These are phyloP conservation scores for Amphiprion ocellaris DNA, from an alignment of 2,113 vertebrate species.

Conservation along the genomic window DNA sequence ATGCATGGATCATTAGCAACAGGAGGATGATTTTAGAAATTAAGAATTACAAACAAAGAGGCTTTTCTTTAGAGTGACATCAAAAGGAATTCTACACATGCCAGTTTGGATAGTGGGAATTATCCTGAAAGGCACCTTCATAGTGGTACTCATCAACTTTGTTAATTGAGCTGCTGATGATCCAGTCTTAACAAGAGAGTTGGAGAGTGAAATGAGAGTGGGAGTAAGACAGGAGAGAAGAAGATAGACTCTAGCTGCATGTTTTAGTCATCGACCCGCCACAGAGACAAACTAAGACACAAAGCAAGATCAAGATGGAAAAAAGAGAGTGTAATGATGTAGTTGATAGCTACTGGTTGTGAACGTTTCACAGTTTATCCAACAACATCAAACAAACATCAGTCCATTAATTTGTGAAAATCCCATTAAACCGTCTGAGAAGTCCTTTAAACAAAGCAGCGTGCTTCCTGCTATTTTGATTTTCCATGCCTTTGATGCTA, in stretches of 20 bases:
- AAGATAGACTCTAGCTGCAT: slow-evolving; percentile 2
- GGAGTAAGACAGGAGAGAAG: slow-evolving; percentile 1
- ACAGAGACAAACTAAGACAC: slow-evolving; percentile 10
- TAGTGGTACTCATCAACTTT: slow-evolving; percentile 25
- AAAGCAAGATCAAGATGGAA: slow-evolving; percentile 23
- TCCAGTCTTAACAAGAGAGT: slow-evolving; percentile 31
- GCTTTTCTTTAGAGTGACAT: slow-evolving; percentile 51
- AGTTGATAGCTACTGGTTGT: slow-evolving; percentile 57
- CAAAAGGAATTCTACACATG: slow-evolving; percentile 24
- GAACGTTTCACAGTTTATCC: slow-evolving; percentile 48
- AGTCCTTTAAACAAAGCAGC: slow-evolving; percentile 46
- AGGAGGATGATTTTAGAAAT: slow-evolving; percentile 47
- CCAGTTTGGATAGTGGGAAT: neutral
- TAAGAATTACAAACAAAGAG: slow-evolving; percentile 49
- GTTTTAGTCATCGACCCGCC: slow-evolving; percentile 31
- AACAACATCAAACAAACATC: slow-evolving; percentile 71
- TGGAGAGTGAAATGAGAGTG: slow-evolving; percentile 24
- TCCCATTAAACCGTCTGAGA: slow-evolving; percentile 63
- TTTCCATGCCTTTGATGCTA: slow-evolving; percentile 25
- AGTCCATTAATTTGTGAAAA: slow-evolving; percentile 71
- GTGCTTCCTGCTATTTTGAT: slow-evolving; percentile 5
- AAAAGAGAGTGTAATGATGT: slow-evolving; percentile 56
- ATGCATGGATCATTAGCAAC: slow-evolving; percentile 41
- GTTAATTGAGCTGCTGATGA: slow-evolving; percentile 58
- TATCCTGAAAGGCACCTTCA: slow-evolving; percentile 62